Conservation (phyloP, 2,113 vertebrate species). For the Seriola aureovittata region DNA sequence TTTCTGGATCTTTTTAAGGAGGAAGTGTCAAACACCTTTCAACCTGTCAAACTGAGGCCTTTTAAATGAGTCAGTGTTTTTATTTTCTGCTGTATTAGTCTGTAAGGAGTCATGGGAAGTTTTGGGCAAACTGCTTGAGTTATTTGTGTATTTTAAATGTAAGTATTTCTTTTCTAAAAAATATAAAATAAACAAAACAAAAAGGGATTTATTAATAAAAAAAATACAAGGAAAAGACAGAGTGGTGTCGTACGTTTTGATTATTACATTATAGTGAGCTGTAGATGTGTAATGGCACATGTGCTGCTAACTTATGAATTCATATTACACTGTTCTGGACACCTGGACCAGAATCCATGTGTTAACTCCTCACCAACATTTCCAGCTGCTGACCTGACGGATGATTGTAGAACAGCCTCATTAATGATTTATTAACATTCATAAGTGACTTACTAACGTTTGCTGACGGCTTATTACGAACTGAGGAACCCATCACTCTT, state of each 20-base stretch:
- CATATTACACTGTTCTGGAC: background rate
- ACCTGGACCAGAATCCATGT: too few species aligned
- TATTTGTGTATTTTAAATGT: constrained; percentile 3
- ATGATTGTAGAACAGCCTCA: too few species aligned
- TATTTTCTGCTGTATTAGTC: background rate
- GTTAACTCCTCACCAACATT: too few species aligned
- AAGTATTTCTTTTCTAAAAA: background rate
- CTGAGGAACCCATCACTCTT: too few species aligned
- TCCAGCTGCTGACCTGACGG: too few species aligned
- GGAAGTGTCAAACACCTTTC: background rate
- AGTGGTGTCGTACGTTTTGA: background rate
- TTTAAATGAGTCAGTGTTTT: background rate
- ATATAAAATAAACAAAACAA: constrained; percentile 1
- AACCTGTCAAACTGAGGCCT: background rate
- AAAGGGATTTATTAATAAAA: constrained; percentile 10
- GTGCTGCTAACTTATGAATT: background rate
- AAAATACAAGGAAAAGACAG: background rate
- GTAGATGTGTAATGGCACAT: too few species aligned
- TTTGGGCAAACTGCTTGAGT: background rate
- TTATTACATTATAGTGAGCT: background rate
- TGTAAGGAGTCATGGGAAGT: background rate
- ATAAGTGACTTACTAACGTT: too few species aligned
- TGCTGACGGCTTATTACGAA: too few species aligned
- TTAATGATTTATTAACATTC: background rate
- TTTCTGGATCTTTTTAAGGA: background rate